Percentiles rank a stretch among this genome's conserved stretches.
phyloP scores from a whole-genome alignment of 2,888 invertebrate species.

The Trissoscelio sp. region DNA sequence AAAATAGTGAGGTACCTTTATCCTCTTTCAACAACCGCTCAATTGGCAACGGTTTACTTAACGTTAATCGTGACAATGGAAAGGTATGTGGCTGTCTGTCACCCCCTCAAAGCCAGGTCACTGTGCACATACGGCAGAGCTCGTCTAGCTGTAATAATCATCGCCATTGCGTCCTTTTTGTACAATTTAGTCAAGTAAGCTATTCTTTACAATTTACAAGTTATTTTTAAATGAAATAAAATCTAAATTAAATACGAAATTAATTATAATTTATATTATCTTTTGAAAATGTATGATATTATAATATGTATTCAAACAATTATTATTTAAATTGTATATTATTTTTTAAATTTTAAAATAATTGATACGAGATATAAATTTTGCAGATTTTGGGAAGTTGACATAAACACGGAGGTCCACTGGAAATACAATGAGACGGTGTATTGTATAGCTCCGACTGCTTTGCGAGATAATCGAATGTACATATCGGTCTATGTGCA shows the following conservation, averaged over 20 bases:
- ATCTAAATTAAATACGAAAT: too few relatives aligned
- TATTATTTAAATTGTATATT: too few relatives aligned
- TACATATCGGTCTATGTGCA: constrained; percentile 96
- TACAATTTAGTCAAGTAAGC: constrained; percentile 91
- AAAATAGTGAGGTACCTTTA: constrained; percentile 91
- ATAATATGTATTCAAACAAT: too few relatives aligned
- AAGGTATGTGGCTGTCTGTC: constrained; percentile 96
- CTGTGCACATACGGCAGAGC: constrained; percentile 95
- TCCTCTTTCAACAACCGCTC: constrained; percentile 93
- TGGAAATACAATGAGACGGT: constrained; percentile 85
- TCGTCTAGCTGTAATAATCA: constrained; percentile 92
- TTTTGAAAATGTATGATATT: too few relatives aligned
- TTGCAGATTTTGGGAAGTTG: constrained; percentile 88
- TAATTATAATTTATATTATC: too few relatives aligned
- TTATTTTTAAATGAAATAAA: too few relatives aligned
- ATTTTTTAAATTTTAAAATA: too few relatives aligned
- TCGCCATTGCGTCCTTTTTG: constrained; percentile 90
- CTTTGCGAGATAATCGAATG: constrained; percentile 87
- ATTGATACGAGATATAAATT: too few relatives aligned
- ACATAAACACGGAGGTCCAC: constrained; percentile 81
- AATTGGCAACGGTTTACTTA: constrained; percentile 97
- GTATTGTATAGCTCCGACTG: constrained; percentile 89
- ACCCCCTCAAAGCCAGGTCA: constrained; percentile 93
- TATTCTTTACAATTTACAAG: too few relatives aligned
- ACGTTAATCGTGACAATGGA: constrained; percentile 95